Conservation (phyloP, 2,113 vertebrate species). For the Lepisosteus oculatus region DNA sequence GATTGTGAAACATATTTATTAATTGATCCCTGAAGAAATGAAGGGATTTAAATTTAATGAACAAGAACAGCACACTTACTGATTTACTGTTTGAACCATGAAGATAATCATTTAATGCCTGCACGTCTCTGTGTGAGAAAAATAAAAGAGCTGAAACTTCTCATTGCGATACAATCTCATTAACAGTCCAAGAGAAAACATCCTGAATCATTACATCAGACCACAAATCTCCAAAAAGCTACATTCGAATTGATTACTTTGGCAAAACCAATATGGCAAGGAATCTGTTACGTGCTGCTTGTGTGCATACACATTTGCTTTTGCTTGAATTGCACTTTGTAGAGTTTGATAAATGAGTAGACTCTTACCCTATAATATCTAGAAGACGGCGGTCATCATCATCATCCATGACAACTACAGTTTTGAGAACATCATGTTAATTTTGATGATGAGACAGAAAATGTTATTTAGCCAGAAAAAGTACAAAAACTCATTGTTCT, state of each 20-base stretch:
- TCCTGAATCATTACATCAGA: neutral
- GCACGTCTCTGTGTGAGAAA: slow-evolving; percentile 79
- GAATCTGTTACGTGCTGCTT: too few species aligned
- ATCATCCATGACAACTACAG: slow-evolving; percentile 98
- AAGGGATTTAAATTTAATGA: neutral
- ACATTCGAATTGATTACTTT: too few species aligned
- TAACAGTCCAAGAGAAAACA: neutral
- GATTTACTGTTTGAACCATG: slow-evolving; percentile 93
- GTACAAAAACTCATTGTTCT: too few species aligned
- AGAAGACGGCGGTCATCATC: slow-evolving; percentile 97
- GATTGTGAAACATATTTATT: too few species aligned
- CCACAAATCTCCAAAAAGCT: too few species aligned
- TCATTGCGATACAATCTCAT: neutral
- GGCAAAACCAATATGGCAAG: too few species aligned
- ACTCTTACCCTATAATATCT: slow-evolving; percentile 96
- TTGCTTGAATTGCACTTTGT: too few species aligned
- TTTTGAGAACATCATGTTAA: slow-evolving; percentile 21
- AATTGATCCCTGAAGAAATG: too few species aligned
- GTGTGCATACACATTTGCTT: too few species aligned
- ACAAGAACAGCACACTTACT: slow-evolving; percentile 69
- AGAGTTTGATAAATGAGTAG: neutral
- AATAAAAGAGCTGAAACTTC: neutral
- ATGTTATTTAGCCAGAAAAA: too few species aligned
- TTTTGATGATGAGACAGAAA: too few species aligned
- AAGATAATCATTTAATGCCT: slow-evolving; percentile 94